Base-by-base conservation (phyloP, 2,888 invertebrate genomes). In the Drosophila vallismaia region DNA sequence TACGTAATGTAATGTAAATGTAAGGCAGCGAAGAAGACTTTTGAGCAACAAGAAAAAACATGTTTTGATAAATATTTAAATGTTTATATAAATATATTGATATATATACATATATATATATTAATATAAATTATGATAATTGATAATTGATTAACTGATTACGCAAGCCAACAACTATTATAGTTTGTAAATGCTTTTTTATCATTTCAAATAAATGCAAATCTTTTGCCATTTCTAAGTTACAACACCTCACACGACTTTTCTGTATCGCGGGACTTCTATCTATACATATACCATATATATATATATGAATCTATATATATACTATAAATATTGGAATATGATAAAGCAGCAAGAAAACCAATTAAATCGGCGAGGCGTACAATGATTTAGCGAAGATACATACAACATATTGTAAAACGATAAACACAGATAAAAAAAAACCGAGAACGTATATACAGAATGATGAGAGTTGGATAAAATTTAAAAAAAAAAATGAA, bases 1-100 rank as follows among this genome's bases (percentile, higher is more conserved):
- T 58, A 45, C 63, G 67, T 64, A 64, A 64, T 66, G 64, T 64
- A 64, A 64, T 79, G 60, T 84, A 81, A 80, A 83, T 77, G 75
- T 84, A 86, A 84, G 82, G 74, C 77, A 83, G 76, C 75, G 85
- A 79, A 77, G 85, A 85, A 85, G 88, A 85, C 86, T 85, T 85
- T 88, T 88, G 88, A 88, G 86, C 88, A 85, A 88, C 86, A 85
- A 85, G 86, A 85, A 87, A 85, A 88, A 88, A 88, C 86, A 85
- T 88, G 88, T 86, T 86, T 88, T 89, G 77, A 89, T 88, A 88
- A 84, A 89, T 84, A 76, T 88, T 88, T 86, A 88, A 88, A 88
- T 81, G 82, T 82, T 82, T 76, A 67, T 66, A 71, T 52, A 48
- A 54, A 86, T 84, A 67, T 77, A 79, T 79, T 24, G 19, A 75